These are phyloP conservation scores for Camponotus fellah DNA, from an alignment of 2,888 invertebrate species.

Conservation along the genomic window DNA sequence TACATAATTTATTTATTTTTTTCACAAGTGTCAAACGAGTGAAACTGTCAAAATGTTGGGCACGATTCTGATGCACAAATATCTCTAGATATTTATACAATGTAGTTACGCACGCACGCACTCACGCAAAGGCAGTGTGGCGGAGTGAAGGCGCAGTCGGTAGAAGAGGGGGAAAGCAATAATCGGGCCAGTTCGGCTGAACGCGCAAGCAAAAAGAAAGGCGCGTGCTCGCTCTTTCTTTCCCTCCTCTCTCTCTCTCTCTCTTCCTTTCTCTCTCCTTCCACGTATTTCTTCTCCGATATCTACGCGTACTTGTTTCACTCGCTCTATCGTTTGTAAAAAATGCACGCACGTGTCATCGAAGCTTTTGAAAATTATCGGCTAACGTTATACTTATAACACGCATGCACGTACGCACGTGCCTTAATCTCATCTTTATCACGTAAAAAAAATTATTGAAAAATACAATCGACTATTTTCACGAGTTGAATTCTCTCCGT, in stretches of 20 bases:
- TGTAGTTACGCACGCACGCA: neutral
- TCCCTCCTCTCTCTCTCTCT: neutral
- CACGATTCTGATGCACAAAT: neutral
- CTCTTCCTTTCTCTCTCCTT: neutral
- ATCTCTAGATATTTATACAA: neutral
- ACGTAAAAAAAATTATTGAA: neutral
- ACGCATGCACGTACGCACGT: neutral
- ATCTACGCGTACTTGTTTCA: neutral
- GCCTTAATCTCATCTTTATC: too few relatives aligned
- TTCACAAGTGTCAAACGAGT: neutral
- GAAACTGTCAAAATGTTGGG: neutral
- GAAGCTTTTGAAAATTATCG: neutral
- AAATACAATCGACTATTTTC: neutral
- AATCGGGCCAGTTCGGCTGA: slow-evolving; percentile 63
- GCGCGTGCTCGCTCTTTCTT: slow-evolving; percentile 52
- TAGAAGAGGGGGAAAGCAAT: slow-evolving; percentile 50
- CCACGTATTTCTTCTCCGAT: neutral
- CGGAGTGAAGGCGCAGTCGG: slow-evolving; percentile 7
- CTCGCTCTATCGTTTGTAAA: neutral
- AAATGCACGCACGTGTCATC: neutral
- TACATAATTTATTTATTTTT: neutral
- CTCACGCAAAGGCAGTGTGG: slow-evolving; percentile 8
- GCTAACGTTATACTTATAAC: neutral
- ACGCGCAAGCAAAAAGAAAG: slow-evolving; percentile 73
- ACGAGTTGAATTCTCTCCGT: too few relatives aligned